Percentiles rank a stretch among this genome's conserved stretches.
Evolutionary conservation across 2,797 vertebrate genomes (phyloP).

Genomic region (Phrynocephalus vlangalii): DNA sequence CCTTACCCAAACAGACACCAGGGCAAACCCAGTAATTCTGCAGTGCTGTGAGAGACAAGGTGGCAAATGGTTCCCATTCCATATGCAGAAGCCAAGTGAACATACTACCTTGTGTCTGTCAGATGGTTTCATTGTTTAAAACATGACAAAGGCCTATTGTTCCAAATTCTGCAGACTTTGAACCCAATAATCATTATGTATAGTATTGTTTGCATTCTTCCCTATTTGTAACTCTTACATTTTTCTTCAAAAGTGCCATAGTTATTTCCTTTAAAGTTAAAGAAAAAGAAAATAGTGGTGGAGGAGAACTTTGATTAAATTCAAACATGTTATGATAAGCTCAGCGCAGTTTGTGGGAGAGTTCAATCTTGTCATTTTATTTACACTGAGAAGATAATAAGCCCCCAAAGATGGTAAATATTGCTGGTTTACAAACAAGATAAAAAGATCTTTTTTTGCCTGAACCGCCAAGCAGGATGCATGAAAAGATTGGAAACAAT

Average conservation of each 20-base stretch:
- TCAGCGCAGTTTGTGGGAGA: conserved; percentile 7
- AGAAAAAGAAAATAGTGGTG: conserved; percentile 16
- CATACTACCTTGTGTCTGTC: neutral
- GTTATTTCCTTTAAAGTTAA: conserved; percentile 43
- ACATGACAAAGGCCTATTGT: neutral
- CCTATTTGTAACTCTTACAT: conserved; percentile 26
- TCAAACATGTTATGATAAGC: conserved; percentile 14
- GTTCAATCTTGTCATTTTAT: conserved; percentile 52
- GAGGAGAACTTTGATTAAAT: conserved; percentile 50
- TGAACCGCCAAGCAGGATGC: conserved; percentile 37
- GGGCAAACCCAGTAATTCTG: too few species aligned
- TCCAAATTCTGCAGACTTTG: neutral
- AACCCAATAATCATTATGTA: conserved; percentile 3
- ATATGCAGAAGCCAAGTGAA: too few species aligned
- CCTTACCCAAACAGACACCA: too few species aligned
- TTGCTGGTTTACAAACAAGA: conserved; percentile 61
- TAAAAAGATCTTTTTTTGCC: conserved; percentile 47
- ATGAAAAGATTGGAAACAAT: conserved; percentile 56
- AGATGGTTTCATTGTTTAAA: neutral
- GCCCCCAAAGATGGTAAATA: conserved; percentile 46
- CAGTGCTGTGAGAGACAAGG: too few species aligned
- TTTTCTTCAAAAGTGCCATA: conserved; percentile 19
- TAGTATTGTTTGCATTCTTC: neutral
- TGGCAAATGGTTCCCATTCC: too few species aligned
- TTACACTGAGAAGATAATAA: conserved; percentile 49